Evolutionary conservation across 23 tunicate species (phyloP).

Genomic region (Corella eumyota): DNA sequence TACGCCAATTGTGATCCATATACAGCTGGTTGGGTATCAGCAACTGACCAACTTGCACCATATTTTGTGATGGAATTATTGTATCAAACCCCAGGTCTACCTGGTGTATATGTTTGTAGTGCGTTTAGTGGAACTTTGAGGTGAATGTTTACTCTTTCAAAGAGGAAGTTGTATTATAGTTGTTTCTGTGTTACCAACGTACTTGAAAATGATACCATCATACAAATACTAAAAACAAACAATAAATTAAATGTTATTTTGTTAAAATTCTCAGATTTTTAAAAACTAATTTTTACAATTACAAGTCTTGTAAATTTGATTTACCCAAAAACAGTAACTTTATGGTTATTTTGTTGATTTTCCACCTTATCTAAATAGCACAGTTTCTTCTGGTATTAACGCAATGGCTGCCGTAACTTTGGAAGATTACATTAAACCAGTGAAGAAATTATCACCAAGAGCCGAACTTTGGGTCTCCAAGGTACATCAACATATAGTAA

Average conservation of each 20-base stretch:
- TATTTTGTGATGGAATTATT: constrained; percentile 52
- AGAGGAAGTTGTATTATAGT: too few relatives aligned
- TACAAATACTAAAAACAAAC: too few relatives aligned
- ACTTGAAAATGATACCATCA: too few relatives aligned
- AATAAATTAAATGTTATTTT: too few relatives aligned
- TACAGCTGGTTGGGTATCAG: constrained; percentile 21
- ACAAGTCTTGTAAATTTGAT: too few relatives aligned
- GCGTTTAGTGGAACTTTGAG: constrained; percentile 75
- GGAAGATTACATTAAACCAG: constrained; percentile 57
- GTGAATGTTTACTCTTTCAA: too few relatives aligned
- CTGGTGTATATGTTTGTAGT: constrained; percentile 57
- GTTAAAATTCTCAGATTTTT: too few relatives aligned
- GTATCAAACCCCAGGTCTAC: constrained; percentile 34
- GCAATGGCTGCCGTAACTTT: constrained; percentile 57
- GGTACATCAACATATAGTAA: too few relatives aligned
- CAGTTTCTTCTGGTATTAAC: constrained; percentile 65
- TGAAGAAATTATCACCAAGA: constrained; percentile 19
- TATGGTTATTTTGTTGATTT: too few relatives aligned
- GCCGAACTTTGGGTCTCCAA: constrained; percentile 17
- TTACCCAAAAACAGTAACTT: too few relatives aligned
- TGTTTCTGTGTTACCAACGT: too few relatives aligned
- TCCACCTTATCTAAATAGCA: constrained; percentile 19
- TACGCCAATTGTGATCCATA: constrained; percentile 66
- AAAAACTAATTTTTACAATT: too few relatives aligned
- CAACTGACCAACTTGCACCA: constrained; percentile 63